Conservation (phyloP, 2,113 vertebrate genomes). For the Typhlomys cinereus region DNA sequence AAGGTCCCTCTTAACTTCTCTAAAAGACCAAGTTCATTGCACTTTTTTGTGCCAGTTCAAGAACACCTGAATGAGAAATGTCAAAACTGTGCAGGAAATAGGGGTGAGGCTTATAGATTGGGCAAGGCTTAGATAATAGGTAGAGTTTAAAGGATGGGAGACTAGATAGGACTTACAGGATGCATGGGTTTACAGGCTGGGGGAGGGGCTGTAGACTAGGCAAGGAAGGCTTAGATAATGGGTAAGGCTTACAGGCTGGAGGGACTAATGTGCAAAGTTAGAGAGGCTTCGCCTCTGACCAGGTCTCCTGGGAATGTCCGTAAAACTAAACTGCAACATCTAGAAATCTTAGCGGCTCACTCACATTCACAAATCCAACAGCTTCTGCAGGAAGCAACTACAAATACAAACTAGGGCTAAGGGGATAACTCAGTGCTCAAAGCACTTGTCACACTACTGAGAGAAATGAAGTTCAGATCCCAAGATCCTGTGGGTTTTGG, state of each 20-base stretch:
- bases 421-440: too few relatives aligned
- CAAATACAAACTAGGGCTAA: neutral
- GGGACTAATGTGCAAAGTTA: conserved; percentile 30
- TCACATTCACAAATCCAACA: neutral
- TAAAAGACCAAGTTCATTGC: conserved; percentile 85
- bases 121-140: too few relatives aligned
- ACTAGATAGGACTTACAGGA: too few relatives aligned
- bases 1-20: conserved; percentile 87
- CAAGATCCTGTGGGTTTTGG: too few relatives aligned
- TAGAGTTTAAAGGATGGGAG: too few relatives aligned
- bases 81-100: conserved; percentile 17
- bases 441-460: too few relatives aligned
- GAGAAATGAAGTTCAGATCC: too few relatives aligned
- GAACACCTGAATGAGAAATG: conserved; percentile 78
- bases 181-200: too few relatives aligned
- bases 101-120: neutral
- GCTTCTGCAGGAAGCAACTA: neutral
- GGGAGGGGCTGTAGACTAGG: too few relatives aligned
- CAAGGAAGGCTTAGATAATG: too few relatives aligned
- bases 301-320: neutral
- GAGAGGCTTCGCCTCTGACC: neutral
- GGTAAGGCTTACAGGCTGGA: neutral
- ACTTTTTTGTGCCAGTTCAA: conserved; percentile 73
- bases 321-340: neutral
- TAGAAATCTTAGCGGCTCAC: neutral